Percentiles rank a stretch among this genome's conserved stretches.
phyloP scores from a whole-genome alignment of 2,888 invertebrate species.

The Stenchaetothrips biformis region DNA sequence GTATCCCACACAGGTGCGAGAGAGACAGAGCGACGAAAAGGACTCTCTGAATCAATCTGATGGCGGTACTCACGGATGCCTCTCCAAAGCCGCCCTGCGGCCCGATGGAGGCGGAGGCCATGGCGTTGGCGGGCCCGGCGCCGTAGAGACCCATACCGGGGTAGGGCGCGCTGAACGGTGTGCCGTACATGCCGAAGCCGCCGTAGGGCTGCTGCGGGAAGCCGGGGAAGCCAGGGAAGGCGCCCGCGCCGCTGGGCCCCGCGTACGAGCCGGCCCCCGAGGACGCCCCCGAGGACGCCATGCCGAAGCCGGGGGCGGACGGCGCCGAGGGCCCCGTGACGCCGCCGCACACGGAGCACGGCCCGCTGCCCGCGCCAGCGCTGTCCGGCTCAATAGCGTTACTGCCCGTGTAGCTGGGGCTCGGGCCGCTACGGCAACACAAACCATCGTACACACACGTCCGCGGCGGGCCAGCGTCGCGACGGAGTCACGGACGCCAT shows the following conservation, averaged over 20 bases:
- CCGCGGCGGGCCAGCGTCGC: no score
- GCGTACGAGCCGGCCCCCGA: neutral
- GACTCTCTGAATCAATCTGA: no score
- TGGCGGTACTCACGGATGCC: neutral
- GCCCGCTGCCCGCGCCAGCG: neutral
- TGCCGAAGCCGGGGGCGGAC: neutral
- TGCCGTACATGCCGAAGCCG: neutral
- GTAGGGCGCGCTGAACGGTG: neutral
- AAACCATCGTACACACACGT: no score
- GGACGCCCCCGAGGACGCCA: neutral
- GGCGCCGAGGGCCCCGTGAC: neutral
- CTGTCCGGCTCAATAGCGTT: slow-evolving; percentile 9
- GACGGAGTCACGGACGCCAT: no score
- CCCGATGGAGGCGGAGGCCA: slow-evolving; percentile 2
- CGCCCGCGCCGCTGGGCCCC: slow-evolving; percentile 5
- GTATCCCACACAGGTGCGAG: no score
- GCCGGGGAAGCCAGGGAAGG: neutral
- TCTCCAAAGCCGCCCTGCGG: slow-evolving; percentile 3
- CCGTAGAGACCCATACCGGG: neutral
- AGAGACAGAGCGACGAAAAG: no score
- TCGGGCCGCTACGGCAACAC: neutral
- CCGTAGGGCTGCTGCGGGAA: neutral
- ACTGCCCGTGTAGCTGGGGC: neutral
- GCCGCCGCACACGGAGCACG: neutral
- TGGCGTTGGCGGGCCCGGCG: neutral